Percentiles rank a stretch among this genome's conserved stretches.
phyloP scores from a whole-genome alignment of 2,888 invertebrate genomes.

The Pachymerium ferrugineum region DNA sequence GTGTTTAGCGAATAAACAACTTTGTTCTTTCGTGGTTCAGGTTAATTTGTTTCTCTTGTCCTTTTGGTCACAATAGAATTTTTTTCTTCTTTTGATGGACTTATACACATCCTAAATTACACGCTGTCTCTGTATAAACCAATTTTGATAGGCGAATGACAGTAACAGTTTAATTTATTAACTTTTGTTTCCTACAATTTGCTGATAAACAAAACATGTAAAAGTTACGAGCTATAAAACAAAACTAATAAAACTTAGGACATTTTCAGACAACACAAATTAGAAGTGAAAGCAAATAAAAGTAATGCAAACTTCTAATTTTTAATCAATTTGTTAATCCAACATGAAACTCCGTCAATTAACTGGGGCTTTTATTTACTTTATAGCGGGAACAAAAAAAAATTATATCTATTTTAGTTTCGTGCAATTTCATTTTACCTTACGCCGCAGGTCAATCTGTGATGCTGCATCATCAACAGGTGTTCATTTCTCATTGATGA shows the following conservation, averaged over 20 bases:
- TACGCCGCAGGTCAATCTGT: neutral
- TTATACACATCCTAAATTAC: neutral
- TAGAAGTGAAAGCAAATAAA: neutral
- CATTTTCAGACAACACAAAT: neutral
- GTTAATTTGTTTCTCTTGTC: slow-evolving; percentile 1
- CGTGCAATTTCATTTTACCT: neutral
- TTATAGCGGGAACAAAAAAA: neutral
- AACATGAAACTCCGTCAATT: too few relatives aligned
- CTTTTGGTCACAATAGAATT: neutral
- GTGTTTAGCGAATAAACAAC: neutral
- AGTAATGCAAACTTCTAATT: neutral
- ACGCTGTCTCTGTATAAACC: neutral
- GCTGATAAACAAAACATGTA: neutral
- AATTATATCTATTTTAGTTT: neutral
- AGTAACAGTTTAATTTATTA: slow-evolving; percentile 4
- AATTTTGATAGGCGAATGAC: neutral
- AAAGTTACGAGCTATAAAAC: neutral
- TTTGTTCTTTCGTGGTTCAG: neutral
- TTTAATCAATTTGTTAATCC: neutral
- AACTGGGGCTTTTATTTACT: too few relatives aligned
- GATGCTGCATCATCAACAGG: slow-evolving; percentile 7
- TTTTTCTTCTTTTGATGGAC: neutral
- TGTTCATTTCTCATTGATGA: slow-evolving; percentile 6
- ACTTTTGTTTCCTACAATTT: neutral
- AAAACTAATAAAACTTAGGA: neutral